Conservation (phyloP, 1,140 invertebrate genomes). For the Antheraea mylitta region DNA sequence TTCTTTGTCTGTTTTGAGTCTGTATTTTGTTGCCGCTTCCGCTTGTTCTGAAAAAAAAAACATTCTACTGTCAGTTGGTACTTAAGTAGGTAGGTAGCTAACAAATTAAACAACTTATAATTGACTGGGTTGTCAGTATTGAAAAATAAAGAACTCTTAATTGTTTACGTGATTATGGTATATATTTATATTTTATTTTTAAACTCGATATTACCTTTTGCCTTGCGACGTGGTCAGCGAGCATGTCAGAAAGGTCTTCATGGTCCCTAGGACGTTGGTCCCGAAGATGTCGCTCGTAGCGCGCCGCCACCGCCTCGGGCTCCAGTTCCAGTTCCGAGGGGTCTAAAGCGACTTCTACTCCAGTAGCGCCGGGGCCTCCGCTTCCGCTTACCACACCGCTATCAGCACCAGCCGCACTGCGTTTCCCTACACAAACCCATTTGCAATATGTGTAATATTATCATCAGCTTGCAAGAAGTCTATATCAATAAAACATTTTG, state of each 20-base stretch:
- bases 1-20: constrained; percentile 95
- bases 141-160: no score
- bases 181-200: no score
- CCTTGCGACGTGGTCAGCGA: constrained; percentile 97
- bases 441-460: not conserved
- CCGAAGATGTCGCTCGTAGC: constrained; percentile 97
- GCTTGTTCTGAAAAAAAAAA: constrained; percentile 88
- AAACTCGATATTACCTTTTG: constrained; percentile 84
- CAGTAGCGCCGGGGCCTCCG: constrained; percentile 44
- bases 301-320: constrained; percentile 96
- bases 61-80: not conserved
- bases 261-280: constrained; percentile 93
- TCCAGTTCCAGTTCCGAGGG: constrained; percentile 98
- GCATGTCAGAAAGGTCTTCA: constrained; percentile 99
- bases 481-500: no score
- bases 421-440: constrained; percentile 39
- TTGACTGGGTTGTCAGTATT: no score
- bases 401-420: constrained; percentile 20
- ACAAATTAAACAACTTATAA: no score
- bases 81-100: no score
- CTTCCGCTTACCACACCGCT: constrained; percentile 38
- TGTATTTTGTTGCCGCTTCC: constrained; percentile 93
- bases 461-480: no score
- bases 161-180: no score
- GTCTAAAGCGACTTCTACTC: constrained; percentile 96